A percentile compares a stretch with the other conserved stretches of the same genome.
phyloP scores from a whole-genome alignment of 2,888 invertebrate species.

The Cerastis rubricosa region DNA sequence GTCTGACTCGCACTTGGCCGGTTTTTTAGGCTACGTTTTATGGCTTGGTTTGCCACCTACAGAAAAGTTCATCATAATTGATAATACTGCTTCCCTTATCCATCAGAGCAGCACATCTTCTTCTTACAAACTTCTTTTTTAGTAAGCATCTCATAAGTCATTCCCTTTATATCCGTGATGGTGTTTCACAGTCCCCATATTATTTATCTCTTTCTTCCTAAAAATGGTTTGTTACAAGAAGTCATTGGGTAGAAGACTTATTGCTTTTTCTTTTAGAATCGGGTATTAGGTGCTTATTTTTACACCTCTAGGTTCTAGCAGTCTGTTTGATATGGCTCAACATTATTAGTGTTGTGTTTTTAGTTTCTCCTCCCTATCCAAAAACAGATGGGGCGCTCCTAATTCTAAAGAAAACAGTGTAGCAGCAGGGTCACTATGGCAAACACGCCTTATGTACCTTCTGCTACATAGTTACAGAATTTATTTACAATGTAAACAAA shows the following conservation, averaged over 20 bases:
- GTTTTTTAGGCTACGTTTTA: too few species aligned
- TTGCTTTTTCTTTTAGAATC: background rate
- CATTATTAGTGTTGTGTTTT: background rate
- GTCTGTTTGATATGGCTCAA: conserved; percentile 6
- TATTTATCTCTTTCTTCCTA: background rate
- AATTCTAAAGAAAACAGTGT: conserved; percentile 33
- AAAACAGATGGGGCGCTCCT: conserved; percentile 11
- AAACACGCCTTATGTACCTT: background rate
- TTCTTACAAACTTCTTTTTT: background rate
- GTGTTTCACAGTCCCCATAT: background rate
- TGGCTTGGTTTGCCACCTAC: background rate
- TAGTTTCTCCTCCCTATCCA: background rate
- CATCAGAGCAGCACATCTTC: background rate
- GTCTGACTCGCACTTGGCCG: too few species aligned
- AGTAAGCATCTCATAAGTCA: background rate
- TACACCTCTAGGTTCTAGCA: background rate
- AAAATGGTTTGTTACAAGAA: too few species aligned
- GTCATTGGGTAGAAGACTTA: too few species aligned
- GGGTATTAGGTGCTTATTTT: background rate
- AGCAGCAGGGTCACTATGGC: background rate
- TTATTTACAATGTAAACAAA: conserved; percentile 49
- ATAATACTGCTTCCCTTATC: background rate
- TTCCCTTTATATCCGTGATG: background rate
- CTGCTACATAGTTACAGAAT: conserved; percentile 5
- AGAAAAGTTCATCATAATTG: background rate